These are phyloP conservation scores for Cheirogaleus major DNA, from an alignment of 2,797 vertebrate species.

Conservation along the genomic window DNA sequence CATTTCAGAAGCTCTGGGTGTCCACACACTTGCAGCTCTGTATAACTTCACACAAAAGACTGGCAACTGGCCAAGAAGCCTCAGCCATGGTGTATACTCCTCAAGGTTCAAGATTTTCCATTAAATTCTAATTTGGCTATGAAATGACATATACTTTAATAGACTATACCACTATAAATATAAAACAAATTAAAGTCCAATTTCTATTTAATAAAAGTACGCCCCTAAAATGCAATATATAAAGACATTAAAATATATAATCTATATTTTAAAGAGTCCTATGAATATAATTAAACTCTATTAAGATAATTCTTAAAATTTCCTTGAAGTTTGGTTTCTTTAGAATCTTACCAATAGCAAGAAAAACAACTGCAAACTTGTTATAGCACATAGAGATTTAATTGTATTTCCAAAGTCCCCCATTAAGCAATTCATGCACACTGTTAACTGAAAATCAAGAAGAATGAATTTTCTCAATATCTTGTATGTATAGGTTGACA, in stretches of 20 bases:
- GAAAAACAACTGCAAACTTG: not conserved
- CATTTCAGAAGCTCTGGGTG: conserved; percentile 35
- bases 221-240: conserved; percentile 21
- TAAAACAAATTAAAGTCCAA: conserved; percentile 54
- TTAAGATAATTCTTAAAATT: conserved; percentile 48
- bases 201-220: conserved; percentile 53
- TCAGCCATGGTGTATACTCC: not conserved
- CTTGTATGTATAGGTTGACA: not conserved
- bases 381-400: not conserved
- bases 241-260: conserved; percentile 6
- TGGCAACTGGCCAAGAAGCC: conserved; percentile 53
- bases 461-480: not conserved
- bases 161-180: not conserved
- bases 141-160: conserved; percentile 18
- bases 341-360: conserved; percentile 10
- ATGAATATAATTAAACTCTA: conserved; percentile 27
- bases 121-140: conserved; percentile 52
- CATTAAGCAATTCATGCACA: not conserved
- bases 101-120: conserved; percentile 42
- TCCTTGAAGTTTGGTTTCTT: conserved; percentile 47
- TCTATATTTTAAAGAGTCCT: not conserved
- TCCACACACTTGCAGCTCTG: conserved; percentile 56
- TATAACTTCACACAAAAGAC: conserved; percentile 58
- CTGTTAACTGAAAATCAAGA: conserved; percentile 45
- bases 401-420: not conserved